A percentile compares a stretch with the other conserved stretches of the same genome.
These are phyloP conservation scores for Lutjanus argentimaculatus DNA, from an alignment of 2,797 vertebrate genomes.

Conservation along the genomic window DNA sequence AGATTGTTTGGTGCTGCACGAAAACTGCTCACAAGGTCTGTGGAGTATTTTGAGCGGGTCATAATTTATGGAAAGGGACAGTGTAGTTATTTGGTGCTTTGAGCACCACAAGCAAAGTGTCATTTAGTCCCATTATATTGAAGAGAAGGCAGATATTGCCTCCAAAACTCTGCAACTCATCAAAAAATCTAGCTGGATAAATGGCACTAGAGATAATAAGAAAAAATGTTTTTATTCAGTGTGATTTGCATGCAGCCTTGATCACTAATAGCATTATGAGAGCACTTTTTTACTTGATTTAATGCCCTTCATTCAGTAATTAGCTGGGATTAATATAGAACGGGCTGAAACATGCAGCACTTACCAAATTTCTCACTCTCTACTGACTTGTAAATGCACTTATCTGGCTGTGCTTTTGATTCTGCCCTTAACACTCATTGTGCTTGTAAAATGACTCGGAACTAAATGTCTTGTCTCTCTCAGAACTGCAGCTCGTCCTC, in stretches of 20 bases:
- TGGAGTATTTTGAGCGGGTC: too few relatives aligned
- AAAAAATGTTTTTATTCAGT: too few relatives aligned
- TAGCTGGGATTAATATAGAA: not conserved
- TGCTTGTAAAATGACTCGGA: not conserved
- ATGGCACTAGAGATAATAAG: too few relatives aligned
- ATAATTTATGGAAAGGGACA: too few relatives aligned
- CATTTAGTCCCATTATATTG: too few relatives aligned
- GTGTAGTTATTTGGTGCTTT: too few relatives aligned
- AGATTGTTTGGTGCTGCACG: too few relatives aligned
- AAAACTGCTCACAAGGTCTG: too few relatives aligned
- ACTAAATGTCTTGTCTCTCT: not conserved
- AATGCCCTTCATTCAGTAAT: not conserved
- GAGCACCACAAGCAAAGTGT: too few relatives aligned
- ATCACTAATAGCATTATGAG: not conserved
- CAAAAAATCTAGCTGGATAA: too few relatives aligned
- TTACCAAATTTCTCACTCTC: not conserved
- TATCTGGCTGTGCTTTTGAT: not conserved
- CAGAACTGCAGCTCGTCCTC: conserved; percentile 86
- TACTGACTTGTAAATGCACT: not conserved
- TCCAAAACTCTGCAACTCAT: too few relatives aligned
- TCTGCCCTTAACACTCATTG: not conserved
- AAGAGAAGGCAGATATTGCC: too few relatives aligned
- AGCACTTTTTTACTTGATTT: conserved; percentile 15
- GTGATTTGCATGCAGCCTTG: not conserved
- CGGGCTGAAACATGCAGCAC: not conserved